Conservation (phyloP, 2,113 vertebrate genomes). For the Abramis brama region DNA sequence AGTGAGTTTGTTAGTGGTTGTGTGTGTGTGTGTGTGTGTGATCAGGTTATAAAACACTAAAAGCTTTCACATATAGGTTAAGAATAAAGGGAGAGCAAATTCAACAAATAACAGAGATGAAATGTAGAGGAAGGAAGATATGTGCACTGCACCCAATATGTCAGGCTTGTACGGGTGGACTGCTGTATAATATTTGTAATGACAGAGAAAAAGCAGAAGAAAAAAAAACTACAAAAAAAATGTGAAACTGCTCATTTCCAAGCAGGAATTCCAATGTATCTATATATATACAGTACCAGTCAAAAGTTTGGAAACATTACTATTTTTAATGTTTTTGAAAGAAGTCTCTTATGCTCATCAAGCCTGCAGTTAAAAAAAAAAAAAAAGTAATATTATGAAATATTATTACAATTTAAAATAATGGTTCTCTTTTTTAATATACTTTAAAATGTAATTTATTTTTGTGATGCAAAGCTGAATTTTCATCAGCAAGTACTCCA, state of each 20-base stretch:
- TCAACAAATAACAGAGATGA: neutral
- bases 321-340: no score
- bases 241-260: neutral
- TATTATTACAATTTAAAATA: no score
- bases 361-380: no score
- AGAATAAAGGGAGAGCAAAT: conserved; percentile 11
- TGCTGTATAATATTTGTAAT: neutral
- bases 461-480: no score
- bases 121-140: neutral
- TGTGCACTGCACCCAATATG: neutral
- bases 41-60: conserved; percentile 9
- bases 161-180: neutral
- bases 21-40: neutral
- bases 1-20: neutral
- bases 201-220: neutral
- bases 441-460: no score
- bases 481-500: no score
- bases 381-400: no score
- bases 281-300: no score
- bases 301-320: no score
- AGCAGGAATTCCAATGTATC: neutral
- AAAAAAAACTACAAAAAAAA: neutral
- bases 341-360: no score
- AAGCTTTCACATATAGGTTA: conserved; percentile 2
- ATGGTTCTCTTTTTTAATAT: no score